Base-by-base conservation (phyloP, 2,113 vertebrate species). In the Leptobrachium ailaonicum region DNA sequence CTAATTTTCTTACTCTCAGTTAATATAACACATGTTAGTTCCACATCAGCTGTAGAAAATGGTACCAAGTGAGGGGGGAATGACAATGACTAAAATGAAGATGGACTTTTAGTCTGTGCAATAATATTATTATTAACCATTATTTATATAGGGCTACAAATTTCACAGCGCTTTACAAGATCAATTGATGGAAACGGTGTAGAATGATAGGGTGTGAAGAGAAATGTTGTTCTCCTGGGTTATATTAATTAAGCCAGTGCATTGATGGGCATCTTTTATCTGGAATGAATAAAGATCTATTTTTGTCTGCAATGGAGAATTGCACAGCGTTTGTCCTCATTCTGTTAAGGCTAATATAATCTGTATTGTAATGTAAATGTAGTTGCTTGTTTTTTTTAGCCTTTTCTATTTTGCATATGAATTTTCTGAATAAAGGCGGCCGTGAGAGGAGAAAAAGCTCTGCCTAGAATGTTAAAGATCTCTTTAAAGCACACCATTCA, bases 351-450 rank as follows among this genome's bases (percentile, higher is more conserved):
- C 41, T 78, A 78, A 78, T 78, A 63, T 63, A 71, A 60, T 78
- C 67, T 64, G 47, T 32, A 78, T 78, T 78, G 76, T 71, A 41
- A 78, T 78, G 67, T 78, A 70, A 78, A 78, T 78, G 66, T 41
- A 41, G 62, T 78, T 71, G 13, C 6, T 70, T 14, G 67, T 78
- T 11, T 71, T 71, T 32, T 41, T 41, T 53, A 58, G 75, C 14
- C 50, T 60, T 32, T 53, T 32, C 63, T 41, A 41, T 53, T 62
- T 71, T 62, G 54, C 45, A 71, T 78, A 67, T 78, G 58, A 64
- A 60, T 70, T 66, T 50, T 60, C 40, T 12, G 68, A 71, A 78
- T 47, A 71, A 50, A 78, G 56, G 76, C 71, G 43, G 47, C 32
- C 2, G 62, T 76, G 54, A 71, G 4, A 47, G 50, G 12, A 43